Base-by-base conservation (phyloP, 2,113 vertebrate genomes). In the Atrichornis clamosus region DNA sequence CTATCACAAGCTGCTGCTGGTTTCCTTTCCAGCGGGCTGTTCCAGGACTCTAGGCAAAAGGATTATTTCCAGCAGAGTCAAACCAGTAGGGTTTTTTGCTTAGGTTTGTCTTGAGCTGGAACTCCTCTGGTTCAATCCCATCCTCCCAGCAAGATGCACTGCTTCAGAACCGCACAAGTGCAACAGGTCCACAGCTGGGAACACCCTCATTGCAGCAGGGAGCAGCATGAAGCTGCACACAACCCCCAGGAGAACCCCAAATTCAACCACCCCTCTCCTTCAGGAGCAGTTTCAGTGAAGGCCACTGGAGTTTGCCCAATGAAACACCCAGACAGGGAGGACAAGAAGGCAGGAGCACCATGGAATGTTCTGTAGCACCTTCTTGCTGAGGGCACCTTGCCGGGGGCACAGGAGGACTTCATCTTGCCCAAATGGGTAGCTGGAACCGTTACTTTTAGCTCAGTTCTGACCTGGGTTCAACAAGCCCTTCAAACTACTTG, bases 1-100 rank as follows among this genome's bases (percentile, higher is more conserved):
- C 80, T 92, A 64, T 52, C 0, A 0, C 76, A 84, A 52, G 55
- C 8, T 0, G 65, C 77, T 89, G 89, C 47, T 5, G 4, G 32
- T 72, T 82, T 93, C 42, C 79, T 84, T 86, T 82, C 72, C 92
- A 84, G 75, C 28, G n/a, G 39, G 53, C 87, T 88, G 72, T 47
- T 85, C 33, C 53, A 62, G 59, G 58, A 46, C 85, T 74, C 55
- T 84, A 96, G 90, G 82, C 85, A 97, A 77, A 90, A 69, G 79
- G 96, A 96, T 95, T 93, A 93, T 50, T 75, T 88, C 63, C 79
- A 84, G 63, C 41, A 74, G 21, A 67, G 26, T 68, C 85, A 88
- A 74, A 92, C n/a, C 70, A 73, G 67, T 5, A 83, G 62, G 37
- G 21, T 52, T 68, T 88, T 72, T 42, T 0, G 0, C 22, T 52